Conservation (phyloP, 2,113 vertebrate genomes). For the Verasper variegatus region DNA sequence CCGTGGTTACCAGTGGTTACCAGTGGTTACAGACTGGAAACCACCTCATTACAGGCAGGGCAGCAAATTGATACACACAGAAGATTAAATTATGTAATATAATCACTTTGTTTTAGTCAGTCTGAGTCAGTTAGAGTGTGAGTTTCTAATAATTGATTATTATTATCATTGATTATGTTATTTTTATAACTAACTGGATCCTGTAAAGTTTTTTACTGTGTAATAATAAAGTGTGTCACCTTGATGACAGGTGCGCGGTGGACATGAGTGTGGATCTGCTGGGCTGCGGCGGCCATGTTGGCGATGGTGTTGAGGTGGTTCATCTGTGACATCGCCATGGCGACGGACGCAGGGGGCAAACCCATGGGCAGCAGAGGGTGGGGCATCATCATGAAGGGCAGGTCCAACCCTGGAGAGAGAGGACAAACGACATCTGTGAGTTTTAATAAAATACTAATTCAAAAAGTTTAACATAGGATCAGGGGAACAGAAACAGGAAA, state of each 20-base stretch:
- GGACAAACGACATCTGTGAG: background rate
- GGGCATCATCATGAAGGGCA: constrained; percentile 98
- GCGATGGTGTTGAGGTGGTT: constrained; percentile 96
- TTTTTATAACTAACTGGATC: too few relatives aligned
- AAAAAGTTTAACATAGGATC: too few relatives aligned
- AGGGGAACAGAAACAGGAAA: too few relatives aligned
- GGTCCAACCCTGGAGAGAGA: constrained; percentile 87
- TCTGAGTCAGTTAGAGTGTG: too few relatives aligned
- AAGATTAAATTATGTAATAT: too few relatives aligned
- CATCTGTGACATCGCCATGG: constrained; percentile 99
- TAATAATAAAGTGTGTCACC: constrained; percentile 46
- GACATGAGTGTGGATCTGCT: constrained; percentile 81
- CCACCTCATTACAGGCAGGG: too few relatives aligned
- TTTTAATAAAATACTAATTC: too few relatives aligned
- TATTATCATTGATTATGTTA: too few relatives aligned
- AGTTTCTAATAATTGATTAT: too few relatives aligned
- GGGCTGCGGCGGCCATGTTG: constrained; percentile 94
- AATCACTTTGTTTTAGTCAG: too few relatives aligned
- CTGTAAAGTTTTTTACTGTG: too few relatives aligned
- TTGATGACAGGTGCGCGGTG: constrained; percentile 80
- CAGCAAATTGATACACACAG: background rate
- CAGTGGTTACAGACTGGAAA: background rate
- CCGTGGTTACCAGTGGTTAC: too few relatives aligned
- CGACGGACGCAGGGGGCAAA: constrained; percentile 93
- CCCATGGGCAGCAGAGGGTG: constrained; percentile 82